phyloP scores from a whole-genome alignment of 2,888 invertebrate species.

The Limnephilus marmoratus region DNA sequence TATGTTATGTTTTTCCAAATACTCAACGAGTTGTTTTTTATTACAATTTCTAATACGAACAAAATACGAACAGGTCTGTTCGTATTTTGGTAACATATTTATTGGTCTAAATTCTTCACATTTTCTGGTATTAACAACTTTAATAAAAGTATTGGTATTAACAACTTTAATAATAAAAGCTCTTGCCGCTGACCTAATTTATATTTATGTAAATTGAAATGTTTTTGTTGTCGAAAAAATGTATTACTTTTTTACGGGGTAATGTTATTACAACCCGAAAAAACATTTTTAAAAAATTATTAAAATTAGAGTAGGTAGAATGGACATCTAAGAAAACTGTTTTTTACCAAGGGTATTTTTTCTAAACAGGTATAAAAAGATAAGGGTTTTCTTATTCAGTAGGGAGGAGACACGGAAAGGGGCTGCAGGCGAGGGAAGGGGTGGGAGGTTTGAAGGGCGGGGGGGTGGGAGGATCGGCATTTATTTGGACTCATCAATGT shows the following conservation, averaged over 20 bases:
- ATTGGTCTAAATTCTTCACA: too few species aligned
- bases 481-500: constrained; percentile 66
- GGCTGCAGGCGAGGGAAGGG: constrained; percentile 66
- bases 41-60: too few species aligned
- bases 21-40: too few species aligned
- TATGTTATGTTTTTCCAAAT: too few species aligned
- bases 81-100: too few species aligned
- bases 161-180: too few species aligned
- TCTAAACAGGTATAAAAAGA: constrained; percentile 43
- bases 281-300: neutral
- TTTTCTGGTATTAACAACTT: too few species aligned
- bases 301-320: neutral
- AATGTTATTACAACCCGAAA: neutral
- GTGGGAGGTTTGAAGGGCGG: neutral
- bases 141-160: too few species aligned
- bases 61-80: too few species aligned
- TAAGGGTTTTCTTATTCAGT: constrained; percentile 49
- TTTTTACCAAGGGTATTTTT: constrained; percentile 14
- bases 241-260: neutral
- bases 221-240: neutral
- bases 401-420: constrained; percentile 61
- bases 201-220: neutral
- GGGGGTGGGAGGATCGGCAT: constrained; percentile 55
- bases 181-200: too few species aligned
- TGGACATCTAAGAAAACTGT: neutral